A percentile compares a stretch with the other conserved stretches of the same genome.
Evolutionary conservation across 2,888 invertebrate species (phyloP).

Genomic region (Emmelina monodactyla): DNA sequence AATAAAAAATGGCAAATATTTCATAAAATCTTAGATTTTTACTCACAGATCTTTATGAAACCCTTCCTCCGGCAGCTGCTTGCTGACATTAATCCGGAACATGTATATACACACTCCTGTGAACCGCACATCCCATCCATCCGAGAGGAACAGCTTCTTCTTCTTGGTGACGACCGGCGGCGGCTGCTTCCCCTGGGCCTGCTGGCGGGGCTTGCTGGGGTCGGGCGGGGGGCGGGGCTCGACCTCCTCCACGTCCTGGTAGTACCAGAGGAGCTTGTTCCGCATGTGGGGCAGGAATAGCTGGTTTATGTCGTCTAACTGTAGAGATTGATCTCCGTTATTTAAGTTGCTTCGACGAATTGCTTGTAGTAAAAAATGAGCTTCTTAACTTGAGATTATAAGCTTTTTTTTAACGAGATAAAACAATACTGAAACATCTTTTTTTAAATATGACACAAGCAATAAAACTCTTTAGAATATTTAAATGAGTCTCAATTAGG

Average conservation of each 20-base stretch:
- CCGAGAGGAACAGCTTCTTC: conserved; percentile 84
- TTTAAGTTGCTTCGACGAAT: too few species aligned
- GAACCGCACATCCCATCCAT: conserved; percentile 82
- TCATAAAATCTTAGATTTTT: too few species aligned
- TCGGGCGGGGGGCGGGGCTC: conserved; percentile 59
- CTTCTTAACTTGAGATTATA: too few species aligned
- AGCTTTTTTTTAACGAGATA: too few species aligned
- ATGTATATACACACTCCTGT: conserved; percentile 87
- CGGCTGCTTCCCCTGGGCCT: conserved; percentile 49
- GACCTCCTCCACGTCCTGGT: conserved; percentile 83
- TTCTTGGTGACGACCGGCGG: conserved; percentile 60
- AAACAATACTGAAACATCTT: too few species aligned
- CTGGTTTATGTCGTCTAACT: conserved; percentile 89
- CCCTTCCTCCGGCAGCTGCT: conserved; percentile 91
- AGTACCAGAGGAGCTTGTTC: conserved; percentile 87
- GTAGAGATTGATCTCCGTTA: too few species aligned
- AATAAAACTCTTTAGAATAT: too few species aligned
- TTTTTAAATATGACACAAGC: too few species aligned
- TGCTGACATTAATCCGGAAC: conserved; percentile 82
- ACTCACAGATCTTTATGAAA: conserved; percentile 83
- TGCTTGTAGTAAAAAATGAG: too few species aligned
- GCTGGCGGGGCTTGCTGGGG: conserved; percentile 50
- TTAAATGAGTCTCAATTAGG: too few species aligned
- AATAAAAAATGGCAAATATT: too few species aligned
- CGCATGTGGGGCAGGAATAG: conserved; percentile 86